A percentile compares a stretch with the other conserved stretches of the same genome.
Conservation (phyloP, 2,113 vertebrate genomes). For the Bambusicola thoracicus region DNA sequence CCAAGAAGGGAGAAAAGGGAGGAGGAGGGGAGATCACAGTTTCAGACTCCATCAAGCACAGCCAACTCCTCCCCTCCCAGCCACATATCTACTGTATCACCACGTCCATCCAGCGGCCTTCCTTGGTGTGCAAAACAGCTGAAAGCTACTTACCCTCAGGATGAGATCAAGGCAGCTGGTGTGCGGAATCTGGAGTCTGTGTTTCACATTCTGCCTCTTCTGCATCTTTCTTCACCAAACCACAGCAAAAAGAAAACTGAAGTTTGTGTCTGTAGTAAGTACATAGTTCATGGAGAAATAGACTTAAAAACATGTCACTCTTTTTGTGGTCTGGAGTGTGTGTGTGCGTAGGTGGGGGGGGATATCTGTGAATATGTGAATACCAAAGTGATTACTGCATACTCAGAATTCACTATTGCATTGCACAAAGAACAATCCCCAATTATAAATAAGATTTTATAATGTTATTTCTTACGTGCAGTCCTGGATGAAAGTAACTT, state of each 20-base stretch:
- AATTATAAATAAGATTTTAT: not conserved
- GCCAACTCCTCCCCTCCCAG: conserved; percentile 20
- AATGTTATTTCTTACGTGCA: not conserved
- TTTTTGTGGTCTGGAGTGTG: not conserved
- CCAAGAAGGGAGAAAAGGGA: not conserved
- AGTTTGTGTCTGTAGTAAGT: conserved; percentile 77
- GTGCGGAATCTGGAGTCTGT: conserved; percentile 49
- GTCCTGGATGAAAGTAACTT: not conserved
- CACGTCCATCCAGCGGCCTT: not conserved
- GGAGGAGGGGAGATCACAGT: not conserved
- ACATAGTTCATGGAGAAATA: not conserved
- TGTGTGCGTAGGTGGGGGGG: too few species aligned
- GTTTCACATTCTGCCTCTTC: conserved; percentile 55
- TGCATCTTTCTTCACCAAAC: conserved; percentile 20
- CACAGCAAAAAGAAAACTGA: conserved; percentile 69
- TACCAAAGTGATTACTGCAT: not conserved
- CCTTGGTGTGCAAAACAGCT: not conserved
- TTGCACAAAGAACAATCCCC: not conserved
- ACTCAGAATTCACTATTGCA: not conserved
- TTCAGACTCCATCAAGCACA: not conserved
- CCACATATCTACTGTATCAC: not conserved
- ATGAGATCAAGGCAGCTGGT: conserved; percentile 43
- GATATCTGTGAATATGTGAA: not conserved
- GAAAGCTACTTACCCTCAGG: not conserved
- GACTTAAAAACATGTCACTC: not conserved